Percentiles rank a stretch among this genome's conserved stretches.
These are phyloP conservation scores for Podabrus alpinus DNA, from an alignment of 2,888 invertebrate genomes.

Conservation along the genomic window DNA sequence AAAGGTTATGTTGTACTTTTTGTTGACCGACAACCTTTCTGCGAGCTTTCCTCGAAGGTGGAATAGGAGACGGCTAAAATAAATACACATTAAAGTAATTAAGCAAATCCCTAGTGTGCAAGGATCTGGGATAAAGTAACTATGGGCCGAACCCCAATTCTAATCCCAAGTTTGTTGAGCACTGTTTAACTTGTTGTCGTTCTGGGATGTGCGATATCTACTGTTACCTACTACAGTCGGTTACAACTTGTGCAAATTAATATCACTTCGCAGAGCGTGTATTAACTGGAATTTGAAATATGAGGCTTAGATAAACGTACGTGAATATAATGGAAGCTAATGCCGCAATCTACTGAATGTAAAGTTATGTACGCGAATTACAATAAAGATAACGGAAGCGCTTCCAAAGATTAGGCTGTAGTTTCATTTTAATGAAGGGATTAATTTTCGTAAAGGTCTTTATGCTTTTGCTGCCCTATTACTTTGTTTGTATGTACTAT, in stretches of 20 bases:
- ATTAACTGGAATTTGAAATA: constrained; percentile 39
- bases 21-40: background rate
- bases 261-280: constrained; percentile 36
- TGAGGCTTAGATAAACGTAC: constrained; percentile 37
- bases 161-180: constrained; percentile 30
- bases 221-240: constrained; percentile 30
- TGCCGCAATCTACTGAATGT: constrained; percentile 31
- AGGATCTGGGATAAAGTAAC: constrained; percentile 21
- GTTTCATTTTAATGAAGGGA: constrained; percentile 28
- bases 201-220: constrained; percentile 37
- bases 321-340: constrained; percentile 34
- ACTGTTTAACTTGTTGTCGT: constrained; percentile 36
- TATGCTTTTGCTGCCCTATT: constrained; percentile 12
- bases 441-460: constrained; percentile 27
- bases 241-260: constrained; percentile 36
- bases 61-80: constrained; percentile 16
- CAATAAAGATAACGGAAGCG: constrained; percentile 30
- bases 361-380: constrained; percentile 30
- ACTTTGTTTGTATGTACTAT: background rate
- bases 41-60: background rate
- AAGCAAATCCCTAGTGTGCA: constrained; percentile 38
- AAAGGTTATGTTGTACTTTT: background rate
- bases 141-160: constrained; percentile 19
- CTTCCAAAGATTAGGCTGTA: constrained; percentile 30
- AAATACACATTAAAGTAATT: constrained; percentile 40